Base-by-base conservation (phyloP, 2,797 vertebrate genomes). In the Natrix natrix region DNA sequence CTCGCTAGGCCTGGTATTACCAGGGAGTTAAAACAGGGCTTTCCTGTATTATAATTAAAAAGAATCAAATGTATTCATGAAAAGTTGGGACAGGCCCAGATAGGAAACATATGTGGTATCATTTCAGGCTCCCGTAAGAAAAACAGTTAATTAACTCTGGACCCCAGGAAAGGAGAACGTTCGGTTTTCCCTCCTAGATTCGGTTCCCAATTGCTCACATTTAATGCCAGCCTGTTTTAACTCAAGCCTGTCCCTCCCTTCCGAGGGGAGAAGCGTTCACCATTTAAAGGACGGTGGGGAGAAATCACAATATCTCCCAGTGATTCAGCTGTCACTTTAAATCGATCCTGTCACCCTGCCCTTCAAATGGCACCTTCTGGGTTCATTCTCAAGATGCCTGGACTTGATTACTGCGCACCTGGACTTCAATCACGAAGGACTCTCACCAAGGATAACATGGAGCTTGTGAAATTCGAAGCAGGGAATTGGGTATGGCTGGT, bases 171-270 rank as follows among this genome's bases (percentile, higher is more conserved):
- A 24, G 37, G 52, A 1, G 26, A 13, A 74, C 37, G 1, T n/a
- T 28, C 8, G 5, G 6, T 0, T 66, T 95, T 94, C 92, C 89
- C 94, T 94, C 87, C 94, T 93, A 93, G 94, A 95, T 95, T 96
- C 60, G 92, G 92, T 94, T 92, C 57, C 22, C 91, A 92, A 48
- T 92, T 93, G 94, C 95, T 95, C 96, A 96, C 97, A 94, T 96
- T 96, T 95, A 97, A 97, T 97, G 97, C 96, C 97, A 93, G 90
- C 95, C 97, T 96, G 96, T 95, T 96, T 96, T 96, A 97, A 96
- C 95, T 97, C 97, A 96, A 60, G 6, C 3, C 97, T 96, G 97
- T 3, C 5, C 59, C 52, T 22, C 24, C 22, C 7, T 57, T 86
- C 37, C 56, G 2, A 32, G 37, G 55, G 26, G 6, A 52, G n/a